phyloP scores from a whole-genome alignment of 1,140 invertebrate genomes.

The Propsilocerus akamusi region DNA sequence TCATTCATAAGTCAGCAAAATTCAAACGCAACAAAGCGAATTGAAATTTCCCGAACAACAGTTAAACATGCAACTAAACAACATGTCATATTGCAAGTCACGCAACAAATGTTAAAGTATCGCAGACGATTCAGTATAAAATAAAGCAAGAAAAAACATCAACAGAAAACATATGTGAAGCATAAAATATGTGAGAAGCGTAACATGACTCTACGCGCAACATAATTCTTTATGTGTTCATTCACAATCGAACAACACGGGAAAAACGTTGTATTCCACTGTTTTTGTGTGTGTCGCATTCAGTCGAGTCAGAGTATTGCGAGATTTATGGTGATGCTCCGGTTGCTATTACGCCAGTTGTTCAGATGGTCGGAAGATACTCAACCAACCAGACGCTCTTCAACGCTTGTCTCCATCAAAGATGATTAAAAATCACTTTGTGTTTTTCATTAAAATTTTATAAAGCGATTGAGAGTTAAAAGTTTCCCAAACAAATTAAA shows the following conservation, averaged over 20 bases:
- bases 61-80: no score
- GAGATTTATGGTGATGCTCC: slow-evolving; percentile 2
- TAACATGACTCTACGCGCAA: not conserved
- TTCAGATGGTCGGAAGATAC: not conserved
- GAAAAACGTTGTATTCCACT: not conserved
- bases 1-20: no score
- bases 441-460: not conserved
- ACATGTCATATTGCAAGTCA: not conserved
- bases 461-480: not conserved
- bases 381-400: not conserved
- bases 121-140: not conserved
- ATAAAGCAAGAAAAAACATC: not conserved
- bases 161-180: slow-evolving; percentile 3
- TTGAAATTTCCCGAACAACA: no score
- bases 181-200: not conserved
- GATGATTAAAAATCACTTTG: not conserved
- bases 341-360: not conserved
- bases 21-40: no score
- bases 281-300: not conserved
- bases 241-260: no score
- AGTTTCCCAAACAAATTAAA: not conserved
- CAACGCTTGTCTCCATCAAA: not conserved
- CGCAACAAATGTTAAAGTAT: not conserved
- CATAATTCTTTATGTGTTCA: no score
- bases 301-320: no score